Evolutionary conservation across 2,113 vertebrate genomes (phyloP).

Genomic region (Tapirus terrestris): DNA sequence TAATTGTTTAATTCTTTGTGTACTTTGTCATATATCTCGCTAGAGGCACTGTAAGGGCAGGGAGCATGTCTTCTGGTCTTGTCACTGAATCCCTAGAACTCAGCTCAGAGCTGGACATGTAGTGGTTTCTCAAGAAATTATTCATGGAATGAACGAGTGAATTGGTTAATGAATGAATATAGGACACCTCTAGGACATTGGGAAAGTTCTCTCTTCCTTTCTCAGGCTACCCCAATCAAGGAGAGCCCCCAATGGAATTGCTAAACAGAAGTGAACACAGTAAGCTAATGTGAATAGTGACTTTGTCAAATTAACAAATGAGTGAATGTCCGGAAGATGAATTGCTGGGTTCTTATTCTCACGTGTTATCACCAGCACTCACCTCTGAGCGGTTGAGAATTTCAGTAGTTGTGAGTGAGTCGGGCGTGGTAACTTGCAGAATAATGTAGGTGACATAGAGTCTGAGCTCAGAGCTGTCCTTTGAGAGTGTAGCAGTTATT

Average conservation of each 20-base stretch:
- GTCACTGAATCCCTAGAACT: neutral
- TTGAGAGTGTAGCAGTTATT: neutral
- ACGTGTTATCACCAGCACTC: neutral
- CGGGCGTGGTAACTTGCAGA: neutral
- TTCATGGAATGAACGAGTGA: neutral
- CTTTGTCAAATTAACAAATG: conserved; percentile 4
- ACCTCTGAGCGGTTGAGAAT: neutral
- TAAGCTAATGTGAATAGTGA: neutral
- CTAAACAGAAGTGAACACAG: neutral
- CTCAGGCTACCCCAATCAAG: neutral
- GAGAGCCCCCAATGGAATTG: neutral
- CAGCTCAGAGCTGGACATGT: neutral
- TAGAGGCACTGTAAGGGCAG: neutral
- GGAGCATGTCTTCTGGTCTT: neutral
- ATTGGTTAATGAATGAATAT: neutral
- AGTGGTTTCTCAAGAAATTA: conserved; percentile 6
- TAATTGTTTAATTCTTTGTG: neutral
- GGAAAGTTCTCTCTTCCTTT: conserved; percentile 34
- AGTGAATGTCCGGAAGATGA: neutral
- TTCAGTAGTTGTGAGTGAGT: neutral
- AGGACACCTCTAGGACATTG: neutral
- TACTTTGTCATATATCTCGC: neutral
- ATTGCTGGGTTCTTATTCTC: neutral
- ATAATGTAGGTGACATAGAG: neutral
- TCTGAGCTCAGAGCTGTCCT: neutral